Evolutionary conservation across 2,797 vertebrate species (phyloP), one percentile per base, ranked within the genome.

Genomic region (Gadopsis bispinosus): DNA sequence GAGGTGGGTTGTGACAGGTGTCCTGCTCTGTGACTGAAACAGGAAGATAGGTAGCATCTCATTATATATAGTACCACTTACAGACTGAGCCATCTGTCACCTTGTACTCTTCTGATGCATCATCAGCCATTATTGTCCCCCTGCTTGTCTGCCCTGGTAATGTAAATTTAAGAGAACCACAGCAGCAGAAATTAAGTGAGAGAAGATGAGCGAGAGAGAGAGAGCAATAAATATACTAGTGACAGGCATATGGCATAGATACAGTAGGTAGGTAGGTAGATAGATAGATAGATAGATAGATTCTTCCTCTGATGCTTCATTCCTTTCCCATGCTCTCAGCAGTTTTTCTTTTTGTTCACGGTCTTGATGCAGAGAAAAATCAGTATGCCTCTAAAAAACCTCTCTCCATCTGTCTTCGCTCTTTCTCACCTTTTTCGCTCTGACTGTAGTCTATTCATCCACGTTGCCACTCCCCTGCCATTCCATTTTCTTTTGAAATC

Each of bases 1-100:
- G 72, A 90, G 90, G 83, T 88, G 77, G 71, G 84, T 72, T 85
- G 76, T 87, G 89, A 86, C 91, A 92, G 89, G 83, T 91, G 88
- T 91, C 89, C 83, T 79, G 79, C 83, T 69, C 75, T 74, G 77
- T 77, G 75, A 83, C 77, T 82, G 83, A 80, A 88, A 82, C 75
- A 62, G 77, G 59, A 58, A 77, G 70, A 87, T 82, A 71, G 84
- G 77, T 83, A 86, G 68, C 72, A 37, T 83, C 86, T 83, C 82
- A 83, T 90, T 87, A 88, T 80, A 81, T 78, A 60, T 69, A 75
- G 80, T 66, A 58, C 17, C 77, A 82, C 77, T 83, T 74, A 73
- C 72, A 80, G 81, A 73, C 70, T 45, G 29, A 81, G 83, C 83
- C 76, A 83, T 87, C 83, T 85, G 84, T 81, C 86, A 88, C 73